A percentile compares a stretch with the other conserved stretches of the same genome.
Evolutionary conservation across 2,888 invertebrate genomes (phyloP).

Genomic region (Drosophila kuntzei): DNA sequence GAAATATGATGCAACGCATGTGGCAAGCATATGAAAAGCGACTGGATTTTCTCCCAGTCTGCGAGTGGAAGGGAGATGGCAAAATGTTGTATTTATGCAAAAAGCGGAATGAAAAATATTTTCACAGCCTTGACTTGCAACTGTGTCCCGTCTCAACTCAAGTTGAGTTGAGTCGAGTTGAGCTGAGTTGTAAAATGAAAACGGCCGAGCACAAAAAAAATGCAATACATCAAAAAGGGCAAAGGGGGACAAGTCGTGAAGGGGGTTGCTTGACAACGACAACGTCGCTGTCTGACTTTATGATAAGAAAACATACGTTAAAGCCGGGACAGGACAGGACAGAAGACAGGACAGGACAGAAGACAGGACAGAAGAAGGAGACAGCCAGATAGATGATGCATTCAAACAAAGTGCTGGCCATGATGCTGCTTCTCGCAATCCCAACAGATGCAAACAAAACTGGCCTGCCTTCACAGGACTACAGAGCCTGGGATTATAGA

Average conservation of each 20-base stretch:
- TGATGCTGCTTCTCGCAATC: slow-evolving; percentile 17
- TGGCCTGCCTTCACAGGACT: not conserved
- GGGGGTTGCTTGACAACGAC: slow-evolving; percentile 43
- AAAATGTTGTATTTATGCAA: slow-evolving; percentile 78
- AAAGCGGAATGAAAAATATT: slow-evolving; percentile 76
- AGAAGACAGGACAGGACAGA: too few relatives aligned
- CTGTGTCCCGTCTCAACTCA: slow-evolving; percentile 52
- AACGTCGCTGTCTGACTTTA: slow-evolving; percentile 56
- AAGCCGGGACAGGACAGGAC: slow-evolving; percentile 5
- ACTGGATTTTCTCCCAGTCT: slow-evolving; percentile 53
- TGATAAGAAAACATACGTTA: slow-evolving; percentile 72
- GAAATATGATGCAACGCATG: slow-evolving; percentile 73
- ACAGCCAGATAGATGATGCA: slow-evolving; percentile 66
- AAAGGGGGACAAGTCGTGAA: not conserved
- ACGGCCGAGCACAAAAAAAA: slow-evolving; percentile 45
- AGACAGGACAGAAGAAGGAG: not conserved
- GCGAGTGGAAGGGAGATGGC: slow-evolving; percentile 27
- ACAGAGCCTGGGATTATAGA: slow-evolving; percentile 13
- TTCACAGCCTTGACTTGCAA: slow-evolving; percentile 75
- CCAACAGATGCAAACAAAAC: slow-evolving; percentile 35
- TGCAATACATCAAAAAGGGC: slow-evolving; percentile 74
- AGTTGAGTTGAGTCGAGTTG: slow-evolving; percentile 28
- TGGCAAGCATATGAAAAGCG: slow-evolving; percentile 74
- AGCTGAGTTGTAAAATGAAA: slow-evolving; percentile 64
- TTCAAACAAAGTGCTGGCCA: slow-evolving; percentile 59